These are phyloP conservation scores for Odontamblyopus rebecca DNA, from an alignment of 2,797 vertebrate genomes.

Conservation along the genomic window DNA sequence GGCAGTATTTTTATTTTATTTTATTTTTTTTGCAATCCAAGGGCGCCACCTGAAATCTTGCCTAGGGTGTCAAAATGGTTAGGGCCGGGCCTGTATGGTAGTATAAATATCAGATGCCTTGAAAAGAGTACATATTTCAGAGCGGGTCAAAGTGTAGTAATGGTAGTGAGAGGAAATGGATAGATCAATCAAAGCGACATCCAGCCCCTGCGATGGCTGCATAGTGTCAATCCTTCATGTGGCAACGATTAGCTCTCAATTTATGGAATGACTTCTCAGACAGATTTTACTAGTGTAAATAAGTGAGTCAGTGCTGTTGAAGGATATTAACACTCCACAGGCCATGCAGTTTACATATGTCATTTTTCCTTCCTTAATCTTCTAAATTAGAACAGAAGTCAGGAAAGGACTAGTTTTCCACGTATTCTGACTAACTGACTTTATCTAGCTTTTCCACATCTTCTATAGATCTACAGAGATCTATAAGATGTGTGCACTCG, in stretches of 20 bases:
- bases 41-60: no score
- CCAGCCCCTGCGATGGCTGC: conserved; percentile 27
- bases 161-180: conserved; percentile 46
- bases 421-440: background rate
- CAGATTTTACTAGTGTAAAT: conserved; percentile 53
- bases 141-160: conserved; percentile 39
- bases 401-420: background rate
- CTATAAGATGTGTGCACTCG: no score
- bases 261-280: conserved; percentile 46
- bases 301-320: conserved; percentile 39
- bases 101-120: conserved; percentile 44
- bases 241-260: conserved; percentile 44
- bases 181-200: conserved; percentile 63
- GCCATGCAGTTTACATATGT: conserved; percentile 57
- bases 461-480: no score
- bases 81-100: no score
- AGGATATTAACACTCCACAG: conserved; percentile 54
- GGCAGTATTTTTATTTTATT: no score
- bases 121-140: conserved; percentile 47
- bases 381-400: conserved; percentile 20
- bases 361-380: conserved; percentile 39
- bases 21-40: no score
- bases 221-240: conserved; percentile 51
- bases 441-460: background rate
- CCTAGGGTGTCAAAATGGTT: no score